Conservation (phyloP, 2,797 vertebrate species). For the Oreochromis mossambicus region DNA sequence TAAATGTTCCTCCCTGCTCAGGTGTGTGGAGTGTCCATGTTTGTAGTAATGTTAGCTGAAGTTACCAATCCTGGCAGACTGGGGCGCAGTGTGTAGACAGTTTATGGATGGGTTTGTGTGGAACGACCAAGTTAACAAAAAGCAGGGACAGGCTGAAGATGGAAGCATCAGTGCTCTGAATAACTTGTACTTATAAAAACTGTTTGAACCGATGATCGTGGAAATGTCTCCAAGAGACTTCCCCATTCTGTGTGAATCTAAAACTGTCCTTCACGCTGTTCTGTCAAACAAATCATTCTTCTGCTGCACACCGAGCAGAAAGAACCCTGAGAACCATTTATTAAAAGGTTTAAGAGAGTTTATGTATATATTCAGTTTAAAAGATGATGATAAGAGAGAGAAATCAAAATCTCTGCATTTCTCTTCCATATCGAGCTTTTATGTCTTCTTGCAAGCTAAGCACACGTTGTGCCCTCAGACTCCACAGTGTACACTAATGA, state of each 20-base stretch:
- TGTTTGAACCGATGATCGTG: neutral
- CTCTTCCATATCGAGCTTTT: constrained; percentile 47
- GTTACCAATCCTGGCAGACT: neutral
- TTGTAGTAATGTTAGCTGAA: neutral
- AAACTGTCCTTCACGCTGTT: neutral
- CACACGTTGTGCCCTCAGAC: constrained; percentile 44
- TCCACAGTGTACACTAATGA: constrained; percentile 62
- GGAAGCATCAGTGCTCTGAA: fast-evolving
- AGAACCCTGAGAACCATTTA: neutral
- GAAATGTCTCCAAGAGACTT: neutral
- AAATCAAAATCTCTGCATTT: constrained; percentile 21
- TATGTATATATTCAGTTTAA: neutral
- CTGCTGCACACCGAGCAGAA: neutral
- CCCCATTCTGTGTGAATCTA: neutral
- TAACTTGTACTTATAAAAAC: neutral
- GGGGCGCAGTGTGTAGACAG: neutral
- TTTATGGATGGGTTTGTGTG: neutral
- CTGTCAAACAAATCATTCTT: neutral
- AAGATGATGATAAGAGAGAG: neutral
- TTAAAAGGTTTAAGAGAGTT: neutral
- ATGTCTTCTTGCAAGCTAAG: constrained; percentile 54
- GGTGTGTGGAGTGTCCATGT: neutral
- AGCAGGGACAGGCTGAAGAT: neutral
- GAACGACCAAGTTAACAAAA: neutral
- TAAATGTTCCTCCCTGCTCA: neutral